Base-by-base conservation (phyloP, 2,113 vertebrate genomes). In the Lipophrys pholis region DNA sequence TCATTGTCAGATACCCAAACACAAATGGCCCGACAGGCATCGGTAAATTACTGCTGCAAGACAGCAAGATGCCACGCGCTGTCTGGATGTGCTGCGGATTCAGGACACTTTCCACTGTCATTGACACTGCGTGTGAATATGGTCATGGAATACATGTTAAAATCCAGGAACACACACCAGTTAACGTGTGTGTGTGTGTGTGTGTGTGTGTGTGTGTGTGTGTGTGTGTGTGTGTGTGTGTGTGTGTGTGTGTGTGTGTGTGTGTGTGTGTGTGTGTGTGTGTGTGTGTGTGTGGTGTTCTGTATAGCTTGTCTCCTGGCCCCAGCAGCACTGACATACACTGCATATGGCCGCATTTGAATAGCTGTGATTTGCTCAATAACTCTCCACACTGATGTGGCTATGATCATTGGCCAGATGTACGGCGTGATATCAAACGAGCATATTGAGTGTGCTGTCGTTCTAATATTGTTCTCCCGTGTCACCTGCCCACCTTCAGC, bases 51-150 rank as follows among this genome's bases (percentile, higher is more conserved):
- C 51, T 50, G 45, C 66, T 58, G 6, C 62, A 69, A 30, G 21
- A 30, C 21, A 4, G 21, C 21, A 4, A 30, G 21, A 30, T 4
- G 21, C 76, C 60, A 42, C 49, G 38, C 74, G 70, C 53, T 30
- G 62, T 60, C 43, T 40, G 59, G 51, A 65, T 76, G 63, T 83
- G 91, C 67, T 81, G 89, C 82, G 90, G 82, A 78, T 12, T 15
- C 85, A 75, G 80, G 85, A 66, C 66, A 81, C 85, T 84, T 87
- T 91, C 82, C 72, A 74, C 36, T 38, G 56, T 87, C 89, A 91
- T 91, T 90, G 91, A 78, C 71, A 71, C 69, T 69, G 78, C 90
- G 90, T 87, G 82, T 90, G 85, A 89, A 77, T 73, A 57, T 58
- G 36, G 73, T 74, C 60, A 61, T 48, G 60, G 62, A 71, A 91